These are phyloP conservation scores for Synanceia verrucosa DNA, from an alignment of 2,797 vertebrate species.

Conservation along the genomic window DNA sequence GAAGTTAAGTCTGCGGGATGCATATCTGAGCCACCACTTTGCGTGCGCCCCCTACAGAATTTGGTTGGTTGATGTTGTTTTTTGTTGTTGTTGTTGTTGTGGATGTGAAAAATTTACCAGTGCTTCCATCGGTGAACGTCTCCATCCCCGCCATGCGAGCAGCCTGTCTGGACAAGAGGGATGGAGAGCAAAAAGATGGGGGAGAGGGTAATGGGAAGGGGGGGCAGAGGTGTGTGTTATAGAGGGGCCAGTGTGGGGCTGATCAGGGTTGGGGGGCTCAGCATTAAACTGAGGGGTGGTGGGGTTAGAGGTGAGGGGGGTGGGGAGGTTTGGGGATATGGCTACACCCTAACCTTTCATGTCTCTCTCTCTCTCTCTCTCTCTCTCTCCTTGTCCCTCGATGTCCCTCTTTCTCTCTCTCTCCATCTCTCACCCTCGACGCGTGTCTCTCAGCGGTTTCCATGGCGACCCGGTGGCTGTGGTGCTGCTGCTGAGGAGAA, in stretches of 20 bases:
- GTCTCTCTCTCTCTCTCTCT: slow-evolving; percentile 35
- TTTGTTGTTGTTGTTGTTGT: slow-evolving; percentile 55
- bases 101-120: slow-evolving; percentile 86
- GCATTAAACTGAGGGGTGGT: slow-evolving; percentile 66
- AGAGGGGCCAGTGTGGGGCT: slow-evolving; percentile 60
- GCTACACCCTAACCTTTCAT: slow-evolving; percentile 82
- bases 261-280: slow-evolving; percentile 66
- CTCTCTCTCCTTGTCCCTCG: slow-evolving; percentile 42
- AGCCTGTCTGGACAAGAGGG: slow-evolving; percentile 82
- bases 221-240: slow-evolving; percentile 66
- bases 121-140: slow-evolving; percentile 91
- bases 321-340: slow-evolving; percentile 43
- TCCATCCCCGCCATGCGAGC: slow-evolving; percentile 90
- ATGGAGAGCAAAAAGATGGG: slow-evolving; percentile 77
- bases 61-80: no score
- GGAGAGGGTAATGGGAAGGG: slow-evolving; percentile 61
- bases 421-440: slow-evolving; percentile 67
- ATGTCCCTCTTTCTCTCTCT: slow-evolving; percentile 51
- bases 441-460: slow-evolving; percentile 78
- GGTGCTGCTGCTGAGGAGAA: slow-evolving; percentile 71
- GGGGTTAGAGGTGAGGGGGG: slow-evolving; percentile 65
- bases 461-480: slow-evolving; percentile 80
- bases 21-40: slow-evolving; percentile 69
- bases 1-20: slow-evolving; percentile 68
- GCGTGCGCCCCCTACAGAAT: slow-evolving; percentile 3